These are phyloP conservation scores for Drosophila peninsularis DNA, from an alignment of 2,888 invertebrate species.

Conservation along the genomic window DNA sequence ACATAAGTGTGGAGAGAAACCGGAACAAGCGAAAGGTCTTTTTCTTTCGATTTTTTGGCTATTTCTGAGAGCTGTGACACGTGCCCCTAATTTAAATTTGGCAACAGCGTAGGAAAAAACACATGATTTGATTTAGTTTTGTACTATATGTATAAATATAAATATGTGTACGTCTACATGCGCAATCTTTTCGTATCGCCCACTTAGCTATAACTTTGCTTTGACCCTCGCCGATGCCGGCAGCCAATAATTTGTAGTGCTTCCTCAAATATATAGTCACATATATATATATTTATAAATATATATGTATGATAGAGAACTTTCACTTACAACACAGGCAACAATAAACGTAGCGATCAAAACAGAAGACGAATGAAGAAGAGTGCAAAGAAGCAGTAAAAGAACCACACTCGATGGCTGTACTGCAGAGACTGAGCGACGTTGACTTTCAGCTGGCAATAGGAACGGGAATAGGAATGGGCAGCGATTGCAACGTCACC, in stretches of 20 bases:
- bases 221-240: conserved; percentile 29
- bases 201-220: conserved; percentile 40
- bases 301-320: conserved; percentile 24
- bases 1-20: conserved; percentile 6
- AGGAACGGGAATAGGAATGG: conserved; percentile 7
- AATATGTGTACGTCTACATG: neutral
- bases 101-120: conserved; percentile 25
- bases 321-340: conserved; percentile 63
- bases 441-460: conserved; percentile 34
- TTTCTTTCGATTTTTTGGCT: conserved; percentile 12
- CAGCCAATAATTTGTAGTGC: conserved; percentile 45
- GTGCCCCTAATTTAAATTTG: conserved; percentile 64
- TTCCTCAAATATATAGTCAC: conserved; percentile 27
- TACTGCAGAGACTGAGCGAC: conserved; percentile 59
- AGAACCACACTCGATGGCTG: conserved; percentile 64
- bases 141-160: neutral
- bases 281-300: neutral
- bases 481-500: conserved; percentile 39
- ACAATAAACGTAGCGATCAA: conserved; percentile 54
- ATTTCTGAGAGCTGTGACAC: conserved; percentile 46
- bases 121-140: conserved; percentile 49
- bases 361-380: conserved; percentile 37
- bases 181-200: conserved; percentile 11
- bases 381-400: conserved; percentile 24
- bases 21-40: conserved; percentile 39